Conservation (phyloP, 2,113 vertebrate species). For the Otolemur garnettii region DNA sequence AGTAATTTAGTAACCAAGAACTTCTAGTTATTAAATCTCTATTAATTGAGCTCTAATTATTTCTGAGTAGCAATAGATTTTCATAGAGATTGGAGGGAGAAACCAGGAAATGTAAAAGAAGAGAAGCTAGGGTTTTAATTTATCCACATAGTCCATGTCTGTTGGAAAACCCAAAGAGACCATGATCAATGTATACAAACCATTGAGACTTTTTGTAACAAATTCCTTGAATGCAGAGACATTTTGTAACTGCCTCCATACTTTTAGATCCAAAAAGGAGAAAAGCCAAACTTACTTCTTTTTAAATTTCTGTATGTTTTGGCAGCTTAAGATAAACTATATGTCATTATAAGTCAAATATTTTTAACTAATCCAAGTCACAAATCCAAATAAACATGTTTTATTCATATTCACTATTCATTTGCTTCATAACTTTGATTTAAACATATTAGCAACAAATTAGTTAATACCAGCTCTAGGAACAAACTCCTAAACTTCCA, state of each 20-base stretch:
- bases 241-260: background rate
- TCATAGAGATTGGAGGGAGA: background rate
- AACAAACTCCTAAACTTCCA: background rate
- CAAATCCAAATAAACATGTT: conserved; percentile 17
- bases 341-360: background rate
- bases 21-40: background rate
- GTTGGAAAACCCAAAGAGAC: conserved; percentile 12
- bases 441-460: background rate
- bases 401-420: background rate
- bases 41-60: background rate
- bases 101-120: background rate
- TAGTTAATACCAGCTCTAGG: background rate
- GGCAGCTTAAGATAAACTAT: background rate
- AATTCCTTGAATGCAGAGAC: background rate
- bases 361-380: background rate
- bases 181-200: background rate
- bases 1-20: background rate
- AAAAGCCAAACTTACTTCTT: background rate
- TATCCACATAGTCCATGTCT: background rate
- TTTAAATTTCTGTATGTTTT: background rate
- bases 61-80: background rate
- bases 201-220: background rate
- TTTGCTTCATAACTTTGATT: conserved; percentile 20
- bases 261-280: background rate
- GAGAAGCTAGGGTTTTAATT: background rate